Evolutionary conservation across 2,888 invertebrate genomes (phyloP).

Genomic region (Halictus quadricinctus): DNA sequence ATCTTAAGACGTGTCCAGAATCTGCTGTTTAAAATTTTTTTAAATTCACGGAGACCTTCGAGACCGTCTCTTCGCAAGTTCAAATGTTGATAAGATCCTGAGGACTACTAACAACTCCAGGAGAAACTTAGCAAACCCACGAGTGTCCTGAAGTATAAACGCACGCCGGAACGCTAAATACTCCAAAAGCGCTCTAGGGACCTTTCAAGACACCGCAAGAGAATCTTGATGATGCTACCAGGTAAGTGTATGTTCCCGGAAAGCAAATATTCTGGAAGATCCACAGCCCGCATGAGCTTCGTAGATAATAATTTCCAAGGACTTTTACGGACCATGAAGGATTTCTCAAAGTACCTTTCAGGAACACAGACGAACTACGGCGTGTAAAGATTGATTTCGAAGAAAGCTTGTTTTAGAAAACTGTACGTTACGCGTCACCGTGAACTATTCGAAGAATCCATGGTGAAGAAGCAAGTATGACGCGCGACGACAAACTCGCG

Average conservation of each 20-base stretch:
- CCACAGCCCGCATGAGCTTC: not conserved
- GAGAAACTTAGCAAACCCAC: not conserved
- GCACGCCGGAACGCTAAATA: no score
- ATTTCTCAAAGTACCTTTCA: not conserved
- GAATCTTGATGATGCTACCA: not conserved
- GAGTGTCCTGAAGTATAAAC: not conserved
- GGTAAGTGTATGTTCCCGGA: not conserved
- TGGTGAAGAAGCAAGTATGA: slow-evolving; percentile 1
- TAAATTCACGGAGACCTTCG: no score
- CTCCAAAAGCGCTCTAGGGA: no score
- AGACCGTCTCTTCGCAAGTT: no score
- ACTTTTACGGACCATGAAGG: no score
- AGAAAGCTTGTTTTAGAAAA: not conserved
- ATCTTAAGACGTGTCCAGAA: no score
- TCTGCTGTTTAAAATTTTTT: no score
- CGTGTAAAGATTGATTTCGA: not conserved
- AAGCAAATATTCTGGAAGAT: not conserved
- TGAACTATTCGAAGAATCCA: slow-evolving; percentile 19
- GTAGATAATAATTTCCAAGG: not conserved
- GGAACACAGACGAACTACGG: not conserved
- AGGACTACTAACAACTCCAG: not conserved
- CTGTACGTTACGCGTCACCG: not conserved
- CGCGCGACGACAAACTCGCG: slow-evolving; percentile 26
- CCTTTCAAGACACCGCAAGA: not conserved
- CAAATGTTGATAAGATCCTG: not conserved